phyloP scores from a whole-genome alignment of 2,888 invertebrate species.

The Nomada flava region DNA sequence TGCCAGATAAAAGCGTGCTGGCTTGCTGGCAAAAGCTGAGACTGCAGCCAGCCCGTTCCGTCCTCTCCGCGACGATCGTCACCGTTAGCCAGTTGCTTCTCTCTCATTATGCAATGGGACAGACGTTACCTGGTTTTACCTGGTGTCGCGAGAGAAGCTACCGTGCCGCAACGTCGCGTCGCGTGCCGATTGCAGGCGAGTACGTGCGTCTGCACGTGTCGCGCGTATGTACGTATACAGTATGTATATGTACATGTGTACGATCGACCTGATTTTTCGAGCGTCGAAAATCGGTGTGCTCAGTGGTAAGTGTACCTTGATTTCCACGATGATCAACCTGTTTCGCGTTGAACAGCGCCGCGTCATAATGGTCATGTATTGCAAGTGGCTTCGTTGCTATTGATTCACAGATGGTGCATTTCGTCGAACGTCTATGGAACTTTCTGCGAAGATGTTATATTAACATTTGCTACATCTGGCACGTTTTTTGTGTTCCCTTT shows the following conservation, averaged over 20 bases:
- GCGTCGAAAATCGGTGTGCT: too few species aligned
- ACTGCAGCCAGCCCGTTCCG: slow-evolving; percentile 24
- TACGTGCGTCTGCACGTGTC: slow-evolving; percentile 20
- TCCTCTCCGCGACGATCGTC: slow-evolving; percentile 16
- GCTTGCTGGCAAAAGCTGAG: slow-evolving; percentile 47
- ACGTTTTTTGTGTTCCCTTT: too few species aligned
- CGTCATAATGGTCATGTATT: too few species aligned
- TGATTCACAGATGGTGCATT: too few species aligned
- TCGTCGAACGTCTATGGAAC: too few species aligned
- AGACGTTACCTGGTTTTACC: slow-evolving; percentile 71
- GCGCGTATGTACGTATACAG: not conserved
- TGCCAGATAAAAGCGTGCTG: slow-evolving; percentile 66
- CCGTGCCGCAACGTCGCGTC: slow-evolving; percentile 42
- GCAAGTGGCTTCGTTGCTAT: too few species aligned
- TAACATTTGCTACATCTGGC: too few species aligned
- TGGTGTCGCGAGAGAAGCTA: slow-evolving; percentile 14
- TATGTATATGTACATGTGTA: too few species aligned
- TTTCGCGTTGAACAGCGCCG: too few species aligned
- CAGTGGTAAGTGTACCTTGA: not conserved
- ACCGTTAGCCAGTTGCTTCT: slow-evolving; percentile 36
- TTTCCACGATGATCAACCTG: not conserved
- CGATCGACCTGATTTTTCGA: not conserved
- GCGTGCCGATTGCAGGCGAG: slow-evolving; percentile 10
- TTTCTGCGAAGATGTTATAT: too few species aligned
- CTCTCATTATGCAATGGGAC: slow-evolving; percentile 69